Base-by-base conservation (phyloP, 2,888 invertebrate species). In the Biston stratarius region DNA sequence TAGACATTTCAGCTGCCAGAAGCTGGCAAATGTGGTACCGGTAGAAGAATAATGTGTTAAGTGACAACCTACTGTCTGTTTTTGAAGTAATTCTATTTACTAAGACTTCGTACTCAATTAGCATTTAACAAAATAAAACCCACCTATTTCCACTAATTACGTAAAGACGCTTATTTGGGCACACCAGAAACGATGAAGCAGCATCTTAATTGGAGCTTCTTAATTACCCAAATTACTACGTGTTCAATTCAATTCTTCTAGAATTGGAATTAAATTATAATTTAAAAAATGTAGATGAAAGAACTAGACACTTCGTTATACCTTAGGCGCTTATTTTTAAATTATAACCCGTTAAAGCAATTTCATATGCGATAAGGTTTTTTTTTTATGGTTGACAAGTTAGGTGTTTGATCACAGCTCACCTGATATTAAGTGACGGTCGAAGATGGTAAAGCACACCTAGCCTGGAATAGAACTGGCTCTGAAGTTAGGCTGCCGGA, bases 271-370 rank as follows among this genome's bases (percentile, higher is more conserved):
- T 60, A 49, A 67, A 63, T 63, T 55, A 60, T 49, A 49, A 24
- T 67, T 73, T 67, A 70, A 66, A 65, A 65, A 72, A 72, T 64
- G 60, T 67, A 67, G 75, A 76, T 78, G 73, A 79, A 76, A 82
- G 83, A 81, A 86, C 86, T 82, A 81, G 69, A 68, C 61, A 69
- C 76, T 61, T 75, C 79, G 82, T 80, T 80, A 79, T 83, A 81
- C 83, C 80, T 77, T 77, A 72, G n/a, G n/a, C n/a, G n/a, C n/a
- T n/a, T n/a, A n/a, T n/a, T n/a, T n/a, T n/a, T n/a, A n/a, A n/a
- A n/a, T n/a, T n/a, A n/a, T n/a, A n/a, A n/a, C n/a, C n/a, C n/a
- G n/a, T n/a, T n/a, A n/a, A n/a, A n/a, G n/a, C n/a, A n/a, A n/a
- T n/a, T n/a, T n/a, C n/a, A n/a, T n/a, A n/a, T n/a, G n/a, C n/a